Percentiles rank a stretch among this genome's conserved stretches.
phyloP scores from a whole-genome alignment of 2,888 invertebrate genomes.

The Megamerina dolium region DNA sequence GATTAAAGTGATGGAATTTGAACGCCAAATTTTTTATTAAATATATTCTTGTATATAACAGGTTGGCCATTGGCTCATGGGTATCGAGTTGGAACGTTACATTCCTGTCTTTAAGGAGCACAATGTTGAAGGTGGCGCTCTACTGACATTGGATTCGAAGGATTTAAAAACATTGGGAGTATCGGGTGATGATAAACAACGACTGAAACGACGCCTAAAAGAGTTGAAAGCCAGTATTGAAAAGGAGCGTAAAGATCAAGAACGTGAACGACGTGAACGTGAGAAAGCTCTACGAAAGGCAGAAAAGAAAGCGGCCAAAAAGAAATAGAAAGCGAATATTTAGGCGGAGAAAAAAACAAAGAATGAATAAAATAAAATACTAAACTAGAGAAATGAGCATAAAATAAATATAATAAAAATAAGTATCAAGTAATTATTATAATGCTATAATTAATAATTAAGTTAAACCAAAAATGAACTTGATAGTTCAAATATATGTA shows the following conservation, averaged over 20 bases:
- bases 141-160: slow-evolving; percentile 82
- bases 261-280: slow-evolving; percentile 76
- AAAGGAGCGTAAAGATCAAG: slow-evolving; percentile 66
- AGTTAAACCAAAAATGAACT: too few species aligned
- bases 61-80: slow-evolving; percentile 88
- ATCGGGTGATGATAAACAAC: slow-evolving; percentile 71
- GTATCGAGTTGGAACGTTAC: slow-evolving; percentile 79
- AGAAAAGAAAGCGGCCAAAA: slow-evolving; percentile 72
- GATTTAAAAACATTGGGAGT: slow-evolving; percentile 85
- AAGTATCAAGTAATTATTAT: too few species aligned
- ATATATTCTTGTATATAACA: too few species aligned
- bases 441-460: too few species aligned
- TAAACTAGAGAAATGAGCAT: too few species aligned
- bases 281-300: slow-evolving; percentile 83
- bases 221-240: slow-evolving; percentile 71
- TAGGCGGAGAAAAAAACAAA: not conserved
- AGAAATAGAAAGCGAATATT: slow-evolving; percentile 45
- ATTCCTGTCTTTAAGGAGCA: slow-evolving; percentile 82
- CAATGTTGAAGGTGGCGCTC: slow-evolving; percentile 77
- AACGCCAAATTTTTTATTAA: too few species aligned
- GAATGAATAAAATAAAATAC: not conserved
- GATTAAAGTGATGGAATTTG: too few species aligned
- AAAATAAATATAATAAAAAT: too few species aligned
- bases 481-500: too few species aligned
- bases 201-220: slow-evolving; percentile 79